Evolutionary conservation across 2,797 vertebrate species (phyloP).

Genomic region (Cuculus canorus): DNA sequence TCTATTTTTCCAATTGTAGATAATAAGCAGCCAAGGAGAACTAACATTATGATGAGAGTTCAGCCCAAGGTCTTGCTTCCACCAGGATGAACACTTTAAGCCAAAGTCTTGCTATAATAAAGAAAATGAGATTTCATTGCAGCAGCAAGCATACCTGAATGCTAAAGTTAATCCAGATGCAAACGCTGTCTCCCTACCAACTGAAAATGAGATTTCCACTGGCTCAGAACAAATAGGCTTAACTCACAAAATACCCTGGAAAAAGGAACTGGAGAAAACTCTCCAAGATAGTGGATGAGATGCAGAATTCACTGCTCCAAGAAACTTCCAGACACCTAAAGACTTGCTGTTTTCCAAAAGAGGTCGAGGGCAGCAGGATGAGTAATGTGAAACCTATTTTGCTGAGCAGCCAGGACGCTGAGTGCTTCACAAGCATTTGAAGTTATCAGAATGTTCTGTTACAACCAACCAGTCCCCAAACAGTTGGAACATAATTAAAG

Average conservation of each 20-base stretch:
- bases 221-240: background rate
- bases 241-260: constrained; percentile 19
- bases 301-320: background rate
- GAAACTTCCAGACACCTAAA: constrained; percentile 41
- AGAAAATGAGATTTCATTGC: constrained; percentile 39
- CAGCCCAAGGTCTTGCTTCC: constrained; percentile 67
- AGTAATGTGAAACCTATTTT: constrained; percentile 49
- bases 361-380: background rate
- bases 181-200: constrained; percentile 2
- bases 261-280: constrained; percentile 7
- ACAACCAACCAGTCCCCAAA: background rate
- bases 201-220: constrained; percentile 34
- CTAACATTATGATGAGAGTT: constrained; percentile 18
- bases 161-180: constrained; percentile 63
- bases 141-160: constrained; percentile 48
- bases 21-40: background rate
- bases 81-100: constrained; percentile 17
- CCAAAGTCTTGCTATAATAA: constrained; percentile 51
- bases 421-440: constrained; percentile 15
- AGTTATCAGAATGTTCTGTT: constrained; percentile 50
- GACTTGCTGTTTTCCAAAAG: constrained; percentile 34
- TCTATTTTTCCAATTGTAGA: constrained; percentile 46
- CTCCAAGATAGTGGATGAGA: background rate
- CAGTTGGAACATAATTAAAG: background rate
- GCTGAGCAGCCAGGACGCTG: background rate